A percentile compares a stretch with the other conserved stretches of the same genome.
These are phyloP conservation scores for Brachyalestes nurse DNA, from an alignment of 2,797 vertebrate genomes.

Conservation along the genomic window DNA sequence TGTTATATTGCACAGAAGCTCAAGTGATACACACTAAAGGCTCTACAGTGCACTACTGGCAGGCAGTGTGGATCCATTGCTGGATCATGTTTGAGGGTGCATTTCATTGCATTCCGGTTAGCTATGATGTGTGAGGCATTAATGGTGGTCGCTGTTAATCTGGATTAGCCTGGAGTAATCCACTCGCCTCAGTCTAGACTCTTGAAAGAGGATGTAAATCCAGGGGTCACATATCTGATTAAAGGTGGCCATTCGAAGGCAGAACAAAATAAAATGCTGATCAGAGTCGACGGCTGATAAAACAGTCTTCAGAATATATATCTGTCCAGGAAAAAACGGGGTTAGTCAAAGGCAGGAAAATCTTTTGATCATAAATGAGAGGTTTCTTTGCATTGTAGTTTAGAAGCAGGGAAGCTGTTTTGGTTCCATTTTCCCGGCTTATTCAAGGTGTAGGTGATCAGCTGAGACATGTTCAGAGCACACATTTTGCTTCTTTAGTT, in stretches of 20 bases:
- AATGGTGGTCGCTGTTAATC: slow-evolving; percentile 30
- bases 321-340: slow-evolving; percentile 68
- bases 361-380: background rate
- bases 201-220: slow-evolving; percentile 89
- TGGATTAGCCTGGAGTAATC: slow-evolving; percentile 10
- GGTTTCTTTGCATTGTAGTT: no score
- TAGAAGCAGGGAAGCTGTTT: no score
- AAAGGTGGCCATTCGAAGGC: slow-evolving; percentile 87
- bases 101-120: background rate
- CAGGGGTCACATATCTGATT: slow-evolving; percentile 96
- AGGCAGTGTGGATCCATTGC: slow-evolving; percentile 1
- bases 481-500: no score
- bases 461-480: no score
- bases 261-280: slow-evolving; percentile 76
- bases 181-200: slow-evolving; percentile 77
- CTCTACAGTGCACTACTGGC: slow-evolving; percentile 13
- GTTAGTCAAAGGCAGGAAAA: slow-evolving; percentile 24
- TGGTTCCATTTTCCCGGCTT: no score
- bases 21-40: background rate
- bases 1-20: background rate
- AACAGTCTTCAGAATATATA: slow-evolving; percentile 65
- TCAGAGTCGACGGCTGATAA: slow-evolving; percentile 45
- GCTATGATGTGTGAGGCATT: background rate
- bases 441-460: no score
- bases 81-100: background rate